phyloP scores from a whole-genome alignment of 2,888 invertebrate genomes.

The Cetonia aurata region DNA sequence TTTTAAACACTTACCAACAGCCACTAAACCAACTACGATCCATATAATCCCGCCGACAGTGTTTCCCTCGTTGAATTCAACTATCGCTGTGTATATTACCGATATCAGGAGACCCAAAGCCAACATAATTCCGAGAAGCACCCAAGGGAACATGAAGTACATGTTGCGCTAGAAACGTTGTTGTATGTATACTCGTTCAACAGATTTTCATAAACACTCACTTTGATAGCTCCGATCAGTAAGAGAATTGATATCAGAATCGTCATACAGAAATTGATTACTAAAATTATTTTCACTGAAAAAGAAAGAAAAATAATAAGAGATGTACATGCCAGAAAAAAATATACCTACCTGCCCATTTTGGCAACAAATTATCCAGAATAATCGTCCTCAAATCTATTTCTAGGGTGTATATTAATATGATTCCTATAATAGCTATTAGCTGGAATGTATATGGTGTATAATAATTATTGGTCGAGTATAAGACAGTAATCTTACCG shows the following conservation, averaged over 20 bases:
- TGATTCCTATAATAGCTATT: conserved; percentile 78
- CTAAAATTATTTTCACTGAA: conserved; percentile 82
- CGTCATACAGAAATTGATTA: conserved; percentile 85
- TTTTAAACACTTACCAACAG: conserved; percentile 69
- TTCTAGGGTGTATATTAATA: conserved; percentile 75
- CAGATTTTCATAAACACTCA: conserved; percentile 63
- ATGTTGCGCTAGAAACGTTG: conserved; percentile 76
- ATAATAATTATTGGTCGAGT: not conserved
- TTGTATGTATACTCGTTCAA: conserved; percentile 21
- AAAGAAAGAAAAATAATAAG: conserved; percentile 55
- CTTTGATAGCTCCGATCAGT: conserved; percentile 81
- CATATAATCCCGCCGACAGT: conserved; percentile 71
- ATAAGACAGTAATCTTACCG: conserved; percentile 68
- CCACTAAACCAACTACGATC: conserved; percentile 74
- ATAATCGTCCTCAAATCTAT: conserved; percentile 84
- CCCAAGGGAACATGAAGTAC: conserved; percentile 88
- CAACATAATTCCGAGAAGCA: conserved; percentile 83
- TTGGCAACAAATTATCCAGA: conserved; percentile 79
- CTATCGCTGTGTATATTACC: conserved; percentile 82
- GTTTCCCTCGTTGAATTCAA: conserved; percentile 76
- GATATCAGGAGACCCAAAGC: conserved; percentile 83
- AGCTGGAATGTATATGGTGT: conserved; percentile 63
- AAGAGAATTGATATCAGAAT: conserved; percentile 83
- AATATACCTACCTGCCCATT: conserved; percentile 71
- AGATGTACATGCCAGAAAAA: not conserved